Evolutionary conservation across 2,888 invertebrate genomes (phyloP).

Genomic region (Charanyca ferruginea): DNA sequence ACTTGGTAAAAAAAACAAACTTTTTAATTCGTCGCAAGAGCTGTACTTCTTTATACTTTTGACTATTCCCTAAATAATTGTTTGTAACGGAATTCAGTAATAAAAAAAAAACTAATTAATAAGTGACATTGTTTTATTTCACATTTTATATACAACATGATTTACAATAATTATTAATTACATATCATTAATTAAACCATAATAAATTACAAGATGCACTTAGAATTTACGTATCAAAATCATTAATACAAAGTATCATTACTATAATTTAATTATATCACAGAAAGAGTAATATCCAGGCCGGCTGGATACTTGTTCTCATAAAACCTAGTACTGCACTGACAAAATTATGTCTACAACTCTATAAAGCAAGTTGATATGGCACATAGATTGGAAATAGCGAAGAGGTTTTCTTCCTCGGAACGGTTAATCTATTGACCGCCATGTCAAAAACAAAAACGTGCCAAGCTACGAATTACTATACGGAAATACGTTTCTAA

Average conservation of each 20-base stretch:
- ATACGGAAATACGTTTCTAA: too few species aligned
- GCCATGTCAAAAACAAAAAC: too few species aligned
- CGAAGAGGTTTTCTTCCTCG: background rate
- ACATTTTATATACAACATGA: conserved; percentile 62
- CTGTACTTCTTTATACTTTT: conserved; percentile 15
- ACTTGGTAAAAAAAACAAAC: conserved; percentile 16
- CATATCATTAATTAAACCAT: conserved; percentile 43
- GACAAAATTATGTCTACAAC: conserved; percentile 1
- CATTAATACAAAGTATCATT: conserved; percentile 55
- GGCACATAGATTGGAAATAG: background rate
- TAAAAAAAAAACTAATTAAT: conserved; percentile 51
- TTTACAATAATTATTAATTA: conserved; percentile 49
- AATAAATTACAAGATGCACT: conserved; percentile 45
- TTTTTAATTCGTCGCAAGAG: conserved; percentile 15
- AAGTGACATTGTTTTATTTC: conserved; percentile 58
- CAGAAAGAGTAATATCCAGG: conserved; percentile 66
- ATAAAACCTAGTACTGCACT: conserved; percentile 11
- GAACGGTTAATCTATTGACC: too few species aligned
- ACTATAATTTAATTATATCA: conserved; percentile 74
- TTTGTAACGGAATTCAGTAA: conserved; percentile 30
- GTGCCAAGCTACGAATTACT: too few species aligned
- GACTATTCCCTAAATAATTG: conserved; percentile 29
- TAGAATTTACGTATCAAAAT: conserved; percentile 57
- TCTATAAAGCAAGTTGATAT: background rate
- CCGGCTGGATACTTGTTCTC: conserved; percentile 46